phyloP scores from a whole-genome alignment of 2,888 invertebrate genomes.

The Drosophila nr. perissopoda region DNA sequence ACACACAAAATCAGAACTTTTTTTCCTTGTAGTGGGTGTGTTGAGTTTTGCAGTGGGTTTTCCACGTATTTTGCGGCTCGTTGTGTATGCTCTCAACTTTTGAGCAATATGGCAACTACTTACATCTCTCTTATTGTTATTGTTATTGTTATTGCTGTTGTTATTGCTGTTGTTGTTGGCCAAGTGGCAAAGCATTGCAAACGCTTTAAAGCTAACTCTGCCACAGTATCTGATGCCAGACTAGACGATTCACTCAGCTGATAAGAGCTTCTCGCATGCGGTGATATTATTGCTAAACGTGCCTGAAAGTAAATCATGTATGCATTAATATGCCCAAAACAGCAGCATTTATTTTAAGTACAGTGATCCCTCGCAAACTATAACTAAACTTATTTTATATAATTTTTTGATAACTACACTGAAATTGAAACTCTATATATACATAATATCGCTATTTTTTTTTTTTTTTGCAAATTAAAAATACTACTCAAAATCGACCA shows the following conservation, averaged over 20 bases:
- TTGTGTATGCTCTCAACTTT: conserved; percentile 32
- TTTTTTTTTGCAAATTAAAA: background rate
- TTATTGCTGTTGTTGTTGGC: conserved; percentile 25
- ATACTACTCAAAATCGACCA: background rate
- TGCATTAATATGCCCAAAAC: conserved; percentile 1
- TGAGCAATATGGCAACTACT: conserved; percentile 34
- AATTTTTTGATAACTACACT: background rate
- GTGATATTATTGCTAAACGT: conserved; percentile 22
- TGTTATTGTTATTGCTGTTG: conserved; percentile 24
- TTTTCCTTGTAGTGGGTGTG: conserved; percentile 41
- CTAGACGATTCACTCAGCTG: conserved; percentile 33
- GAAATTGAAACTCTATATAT: background rate
- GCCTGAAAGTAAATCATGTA: conserved; percentile 4
- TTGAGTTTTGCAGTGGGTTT: conserved; percentile 47
- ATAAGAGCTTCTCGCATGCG: conserved; percentile 35
- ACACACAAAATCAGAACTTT: background rate
- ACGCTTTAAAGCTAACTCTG: conserved; percentile 18
- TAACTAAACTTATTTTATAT: too few relatives aligned
- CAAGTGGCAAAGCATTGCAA: conserved; percentile 52
- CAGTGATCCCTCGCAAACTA: conserved; percentile 1
- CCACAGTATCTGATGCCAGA: conserved; percentile 35
- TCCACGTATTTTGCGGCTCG: conserved; percentile 52
- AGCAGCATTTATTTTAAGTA: background rate
- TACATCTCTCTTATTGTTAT: conserved; percentile 13
- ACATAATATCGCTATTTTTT: background rate